These are phyloP conservation scores for Trichogramma dendrolimi DNA, from an alignment of 2,888 invertebrate species.

Conservation along the genomic window DNA sequence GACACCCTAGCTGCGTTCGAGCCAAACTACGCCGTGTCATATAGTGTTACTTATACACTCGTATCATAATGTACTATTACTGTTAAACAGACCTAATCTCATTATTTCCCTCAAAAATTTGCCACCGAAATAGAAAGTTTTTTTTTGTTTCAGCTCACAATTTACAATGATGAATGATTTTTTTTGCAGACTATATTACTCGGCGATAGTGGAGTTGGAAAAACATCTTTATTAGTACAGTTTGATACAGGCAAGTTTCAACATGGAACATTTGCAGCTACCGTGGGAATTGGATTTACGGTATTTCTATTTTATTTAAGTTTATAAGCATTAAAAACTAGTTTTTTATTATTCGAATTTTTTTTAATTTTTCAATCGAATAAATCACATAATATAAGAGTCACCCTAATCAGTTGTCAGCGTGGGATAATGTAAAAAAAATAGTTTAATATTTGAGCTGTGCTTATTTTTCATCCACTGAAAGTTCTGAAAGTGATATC, in stretches of 20 bases:
- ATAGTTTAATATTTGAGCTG: not conserved
- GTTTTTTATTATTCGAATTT: too few species aligned
- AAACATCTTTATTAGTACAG: conserved; percentile 87
- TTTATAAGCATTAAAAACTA: too few species aligned
- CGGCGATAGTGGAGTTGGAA: conserved; percentile 90
- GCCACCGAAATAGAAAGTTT: not conserved
- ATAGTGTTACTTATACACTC: too few species aligned
- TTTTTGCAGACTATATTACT: conserved; percentile 77
- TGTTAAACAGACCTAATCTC: too few species aligned
- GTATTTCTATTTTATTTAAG: conserved; percentile 53
- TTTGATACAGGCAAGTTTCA: conserved; percentile 91
- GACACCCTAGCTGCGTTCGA: too few species aligned
- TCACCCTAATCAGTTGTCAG: too few species aligned
- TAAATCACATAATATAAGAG: too few species aligned
- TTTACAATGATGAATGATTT: not conserved
- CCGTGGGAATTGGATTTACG: conserved; percentile 92
- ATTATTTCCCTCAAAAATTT: not conserved
- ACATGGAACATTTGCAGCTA: conserved; percentile 86
- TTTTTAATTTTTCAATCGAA: too few species aligned
- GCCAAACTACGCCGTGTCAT: too few species aligned
- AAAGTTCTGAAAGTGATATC: not conserved
- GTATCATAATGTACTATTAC: too few species aligned
- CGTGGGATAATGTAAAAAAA: not conserved
- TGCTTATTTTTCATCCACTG: not conserved
- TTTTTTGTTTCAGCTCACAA: not conserved